phyloP scores from a whole-genome alignment of 2,113 vertebrate genomes.

The Puffinus mauretanicus region DNA sequence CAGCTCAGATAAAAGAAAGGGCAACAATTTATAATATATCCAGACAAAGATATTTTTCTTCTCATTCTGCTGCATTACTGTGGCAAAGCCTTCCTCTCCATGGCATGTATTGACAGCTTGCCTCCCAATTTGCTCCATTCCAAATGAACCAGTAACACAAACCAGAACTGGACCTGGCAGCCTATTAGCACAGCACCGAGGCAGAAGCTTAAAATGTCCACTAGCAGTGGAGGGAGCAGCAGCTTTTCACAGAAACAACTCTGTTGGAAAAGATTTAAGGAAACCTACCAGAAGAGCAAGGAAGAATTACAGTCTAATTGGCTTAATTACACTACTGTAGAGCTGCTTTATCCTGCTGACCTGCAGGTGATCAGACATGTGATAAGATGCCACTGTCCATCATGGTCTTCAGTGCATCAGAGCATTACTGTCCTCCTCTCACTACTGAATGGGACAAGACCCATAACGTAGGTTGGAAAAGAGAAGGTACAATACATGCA shows the following conservation, averaged over 20 bases:
- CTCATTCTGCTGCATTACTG: background rate
- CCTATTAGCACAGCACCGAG: background rate
- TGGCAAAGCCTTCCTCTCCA: background rate
- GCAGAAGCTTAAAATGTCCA: background rate
- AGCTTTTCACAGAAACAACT: background rate
- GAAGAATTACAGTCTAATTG: background rate
- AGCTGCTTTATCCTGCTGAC: background rate
- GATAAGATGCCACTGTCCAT: background rate
- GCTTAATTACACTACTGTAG: background rate
- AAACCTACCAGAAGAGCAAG: background rate
- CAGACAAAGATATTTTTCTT: background rate
- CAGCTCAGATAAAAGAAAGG: background rate
- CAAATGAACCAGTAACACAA: background rate
- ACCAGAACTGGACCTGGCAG: background rate
- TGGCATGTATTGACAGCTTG: background rate
- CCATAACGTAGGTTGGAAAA: background rate
- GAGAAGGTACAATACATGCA: background rate
- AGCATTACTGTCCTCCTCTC: background rate
- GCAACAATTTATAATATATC: background rate
- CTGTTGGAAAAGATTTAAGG: background rate
- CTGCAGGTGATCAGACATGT: background rate
- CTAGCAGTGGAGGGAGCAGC: background rate
- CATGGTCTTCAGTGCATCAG: background rate
- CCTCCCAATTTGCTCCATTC: slow-evolving; percentile 4
- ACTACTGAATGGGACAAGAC: background rate